Conservation (phyloP, 2,888 invertebrate species). For the Chloroclysta siterata region DNA sequence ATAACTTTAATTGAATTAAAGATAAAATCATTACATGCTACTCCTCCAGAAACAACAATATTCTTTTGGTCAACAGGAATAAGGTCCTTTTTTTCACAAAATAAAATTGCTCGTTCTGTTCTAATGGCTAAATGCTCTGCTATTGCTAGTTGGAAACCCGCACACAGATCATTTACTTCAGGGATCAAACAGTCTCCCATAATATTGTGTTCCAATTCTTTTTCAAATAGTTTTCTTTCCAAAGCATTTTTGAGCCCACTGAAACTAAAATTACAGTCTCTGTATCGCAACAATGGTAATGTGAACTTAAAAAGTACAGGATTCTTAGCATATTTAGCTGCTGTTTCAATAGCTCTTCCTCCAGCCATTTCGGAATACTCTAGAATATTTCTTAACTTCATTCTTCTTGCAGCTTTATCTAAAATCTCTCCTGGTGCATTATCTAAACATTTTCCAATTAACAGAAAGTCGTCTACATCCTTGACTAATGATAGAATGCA, state of each 20-base stretch:
- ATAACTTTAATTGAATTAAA: constrained; percentile 88
- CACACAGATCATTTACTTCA: constrained; percentile 92
- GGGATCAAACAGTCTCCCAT: constrained; percentile 90
- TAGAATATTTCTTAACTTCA: constrained; percentile 92
- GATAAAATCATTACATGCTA: constrained; percentile 96
- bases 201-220: constrained; percentile 84
- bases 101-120: constrained; percentile 93
- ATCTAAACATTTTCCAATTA: constrained; percentile 92
- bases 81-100: constrained; percentile 85
- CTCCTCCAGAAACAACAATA: constrained; percentile 96
- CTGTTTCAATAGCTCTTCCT: constrained; percentile 93
- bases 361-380: constrained; percentile 91
- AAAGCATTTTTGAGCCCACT: constrained; percentile 90
- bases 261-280: constrained; percentile 96
- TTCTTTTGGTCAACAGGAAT: constrained; percentile 81
- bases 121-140: constrained; percentile 92
- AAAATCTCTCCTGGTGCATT: constrained; percentile 97
- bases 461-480: constrained; percentile 89
- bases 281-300: constrained; percentile 85
- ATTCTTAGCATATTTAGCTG: constrained; percentile 88
- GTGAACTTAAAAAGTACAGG: constrained; percentile 88
- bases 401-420: constrained; percentile 95
- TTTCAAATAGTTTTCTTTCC: constrained; percentile 77
- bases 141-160: constrained; percentile 90
- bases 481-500: constrained; percentile 91